Percentiles rank a stretch among this genome's conserved stretches.
Conservation (phyloP, 2,888 invertebrate species). For the Mylabris sibirica region DNA sequence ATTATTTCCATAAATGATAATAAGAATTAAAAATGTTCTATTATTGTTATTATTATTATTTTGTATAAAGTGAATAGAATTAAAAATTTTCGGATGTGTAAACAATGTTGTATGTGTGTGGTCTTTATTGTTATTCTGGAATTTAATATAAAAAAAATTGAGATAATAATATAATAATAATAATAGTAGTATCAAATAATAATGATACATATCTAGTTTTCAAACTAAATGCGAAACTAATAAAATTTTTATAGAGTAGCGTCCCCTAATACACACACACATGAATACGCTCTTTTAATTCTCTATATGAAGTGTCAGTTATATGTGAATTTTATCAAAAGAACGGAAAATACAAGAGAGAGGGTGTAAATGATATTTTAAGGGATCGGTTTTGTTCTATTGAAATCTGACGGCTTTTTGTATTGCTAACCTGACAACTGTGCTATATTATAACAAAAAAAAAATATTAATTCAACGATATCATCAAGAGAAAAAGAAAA, state of each 20-base stretch:
- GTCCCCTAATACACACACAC: conserved; percentile 27
- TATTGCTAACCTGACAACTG: conserved; percentile 33
- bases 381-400: conserved; percentile 26
- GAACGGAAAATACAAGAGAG: conserved; percentile 24
- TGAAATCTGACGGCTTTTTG: conserved; percentile 36
- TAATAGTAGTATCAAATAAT: conserved; percentile 46
- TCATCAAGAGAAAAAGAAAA: not conserved
- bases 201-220: conserved; percentile 35
- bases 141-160: not conserved
- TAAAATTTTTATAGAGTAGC: conserved; percentile 52
- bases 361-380: conserved; percentile 33
- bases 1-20: conserved; percentile 51
- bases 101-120: conserved; percentile 1
- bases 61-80: conserved; percentile 40
- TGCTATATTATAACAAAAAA: conserved; percentile 26
- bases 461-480: conserved; percentile 32
- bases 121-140: not conserved
- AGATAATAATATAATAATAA: conserved; percentile 31
- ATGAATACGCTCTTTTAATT: not conserved
- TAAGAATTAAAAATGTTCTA: conserved; percentile 38
- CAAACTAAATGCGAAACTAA: conserved; percentile 43
- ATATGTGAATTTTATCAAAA: conserved; percentile 13
- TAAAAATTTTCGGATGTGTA: conserved; percentile 15
- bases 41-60: not conserved
- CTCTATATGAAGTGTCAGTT: conserved; percentile 3